Evolutionary conservation across 2,113 vertebrate genomes (phyloP).

Genomic region (Pyxicephalus adspersus): DNA sequence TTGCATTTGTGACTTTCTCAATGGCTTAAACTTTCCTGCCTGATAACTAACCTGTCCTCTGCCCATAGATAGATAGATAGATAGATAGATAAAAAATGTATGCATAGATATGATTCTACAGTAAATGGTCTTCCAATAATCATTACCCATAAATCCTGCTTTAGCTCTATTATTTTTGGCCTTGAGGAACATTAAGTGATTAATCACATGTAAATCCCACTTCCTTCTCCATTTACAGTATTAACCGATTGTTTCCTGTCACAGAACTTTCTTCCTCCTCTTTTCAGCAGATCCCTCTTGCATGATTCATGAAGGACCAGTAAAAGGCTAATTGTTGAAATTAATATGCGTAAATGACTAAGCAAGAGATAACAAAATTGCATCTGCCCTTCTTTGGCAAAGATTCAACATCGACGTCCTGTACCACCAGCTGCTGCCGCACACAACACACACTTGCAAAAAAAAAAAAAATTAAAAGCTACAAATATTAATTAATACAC

Average conservation of each 20-base stretch:
- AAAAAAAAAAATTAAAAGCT: conserved; percentile 89
- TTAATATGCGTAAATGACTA: conserved; percentile 98
- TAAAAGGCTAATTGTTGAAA: conserved; percentile 98
- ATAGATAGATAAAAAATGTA: not conserved
- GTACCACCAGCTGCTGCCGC: conserved; percentile 89
- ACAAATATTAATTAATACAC: conserved; percentile 97
- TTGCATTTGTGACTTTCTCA: no score
- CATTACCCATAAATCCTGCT: no score
- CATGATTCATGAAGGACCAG: conserved; percentile 95
- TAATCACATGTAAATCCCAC: conserved; percentile 58
- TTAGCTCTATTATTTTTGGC: no score
- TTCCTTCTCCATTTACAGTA: conserved; percentile 68
- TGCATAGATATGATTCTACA: not conserved
- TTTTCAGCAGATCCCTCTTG: conserved; percentile 81
- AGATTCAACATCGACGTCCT: conserved; percentile 86
- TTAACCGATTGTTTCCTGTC: conserved; percentile 83
- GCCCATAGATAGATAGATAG: not conserved
- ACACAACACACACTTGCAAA: conserved; percentile 83
- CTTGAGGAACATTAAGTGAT: conserved; percentile 33
- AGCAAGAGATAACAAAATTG: conserved; percentile 99
- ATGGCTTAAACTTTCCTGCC: no score
- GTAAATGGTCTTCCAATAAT: no score
- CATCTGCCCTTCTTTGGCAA: conserved; percentile 96
- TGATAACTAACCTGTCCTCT: not conserved
- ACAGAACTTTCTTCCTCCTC: conserved; percentile 75